phyloP scores from a whole-genome alignment of 30 jellyfish, hydroid and myxozoan species.

The Calvadosia cruxmelitensis region DNA sequence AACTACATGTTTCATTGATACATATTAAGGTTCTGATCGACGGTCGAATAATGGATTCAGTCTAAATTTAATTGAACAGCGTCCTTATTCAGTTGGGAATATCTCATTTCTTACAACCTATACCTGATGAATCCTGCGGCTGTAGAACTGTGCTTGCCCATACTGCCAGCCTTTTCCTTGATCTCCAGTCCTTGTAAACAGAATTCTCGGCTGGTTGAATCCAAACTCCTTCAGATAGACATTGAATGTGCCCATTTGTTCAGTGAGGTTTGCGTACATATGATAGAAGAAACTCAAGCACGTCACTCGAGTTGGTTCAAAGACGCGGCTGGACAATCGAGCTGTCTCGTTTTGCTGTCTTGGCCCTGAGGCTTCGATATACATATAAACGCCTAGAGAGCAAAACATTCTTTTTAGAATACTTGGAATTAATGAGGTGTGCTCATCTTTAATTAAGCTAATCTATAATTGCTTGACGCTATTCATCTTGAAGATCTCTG shows the following conservation, averaged over 20 bases:
- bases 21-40: too few relatives aligned
- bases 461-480: too few relatives aligned
- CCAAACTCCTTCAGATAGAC: constrained; percentile 30
- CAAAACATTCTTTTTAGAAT: too few relatives aligned
- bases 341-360: constrained; percentile 45
- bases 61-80: too few relatives aligned
- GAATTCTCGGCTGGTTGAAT: background rate
- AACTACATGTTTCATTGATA: too few relatives aligned
- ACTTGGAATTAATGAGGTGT: too few relatives aligned
- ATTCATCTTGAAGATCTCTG: too few relatives aligned
- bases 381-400: constrained; percentile 59
- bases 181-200: constrained; percentile 20
- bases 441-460: too few relatives aligned
- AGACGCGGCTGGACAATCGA: constrained; percentile 33
- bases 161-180: constrained; percentile 55
- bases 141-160: constrained; percentile 4
- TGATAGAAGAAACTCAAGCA: constrained; percentile 69
- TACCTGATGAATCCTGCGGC: constrained; percentile 37
- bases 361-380: constrained; percentile 70
- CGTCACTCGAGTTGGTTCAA: background rate
- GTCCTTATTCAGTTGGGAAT: too few relatives aligned
- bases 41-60: too few relatives aligned
- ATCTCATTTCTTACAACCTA: too few relatives aligned
- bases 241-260: constrained; percentile 50
- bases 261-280: constrained; percentile 34